phyloP scores from a whole-genome alignment of 1,140 invertebrate genomes.

The Pseudobourletiella spinata region DNA sequence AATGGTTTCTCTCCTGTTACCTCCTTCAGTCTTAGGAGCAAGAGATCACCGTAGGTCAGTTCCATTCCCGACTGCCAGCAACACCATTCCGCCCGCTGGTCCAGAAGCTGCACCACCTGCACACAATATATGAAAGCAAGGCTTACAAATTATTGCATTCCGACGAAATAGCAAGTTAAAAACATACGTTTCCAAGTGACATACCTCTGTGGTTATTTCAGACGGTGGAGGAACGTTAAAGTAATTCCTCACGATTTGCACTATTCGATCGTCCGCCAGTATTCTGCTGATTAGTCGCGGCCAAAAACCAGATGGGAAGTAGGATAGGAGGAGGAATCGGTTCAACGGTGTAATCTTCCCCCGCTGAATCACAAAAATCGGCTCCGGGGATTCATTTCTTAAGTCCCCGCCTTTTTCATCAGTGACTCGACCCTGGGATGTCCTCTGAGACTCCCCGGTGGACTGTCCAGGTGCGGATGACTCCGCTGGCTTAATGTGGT shows the following conservation, averaged over 20 bases:
- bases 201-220: slow-evolving; percentile 32
- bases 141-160: not conserved
- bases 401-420: no score
- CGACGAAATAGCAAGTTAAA: not conserved
- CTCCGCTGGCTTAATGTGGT: slow-evolving; percentile 14
- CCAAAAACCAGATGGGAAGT: slow-evolving; percentile 98
- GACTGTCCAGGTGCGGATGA: not conserved
- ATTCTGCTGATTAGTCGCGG: slow-evolving; percentile 84
- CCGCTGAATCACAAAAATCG: slow-evolving; percentile 10
- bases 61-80: slow-evolving; percentile 93
- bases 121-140: not conserved
- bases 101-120: slow-evolving; percentile 47
- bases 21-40: slow-evolving; percentile 74
- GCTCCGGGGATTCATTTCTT: not conserved
- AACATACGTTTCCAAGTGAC: not conserved
- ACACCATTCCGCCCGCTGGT: slow-evolving; percentile 75
- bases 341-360: slow-evolving; percentile 35
- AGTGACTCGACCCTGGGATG: not conserved
- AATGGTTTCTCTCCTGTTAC: slow-evolving; percentile 43
- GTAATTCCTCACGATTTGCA: slow-evolving; percentile 65
- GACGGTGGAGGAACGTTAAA: slow-evolving; percentile 44
- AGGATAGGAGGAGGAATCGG: slow-evolving; percentile 77
- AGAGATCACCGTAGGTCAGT: slow-evolving; percentile 67
- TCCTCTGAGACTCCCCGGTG: slow-evolving; percentile 2
- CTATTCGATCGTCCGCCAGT: slow-evolving; percentile 76